Percentiles rank a stretch among this genome's conserved stretches.
phyloP scores from a whole-genome alignment of 2,888 invertebrate species.

The Dilophus febrilis region DNA sequence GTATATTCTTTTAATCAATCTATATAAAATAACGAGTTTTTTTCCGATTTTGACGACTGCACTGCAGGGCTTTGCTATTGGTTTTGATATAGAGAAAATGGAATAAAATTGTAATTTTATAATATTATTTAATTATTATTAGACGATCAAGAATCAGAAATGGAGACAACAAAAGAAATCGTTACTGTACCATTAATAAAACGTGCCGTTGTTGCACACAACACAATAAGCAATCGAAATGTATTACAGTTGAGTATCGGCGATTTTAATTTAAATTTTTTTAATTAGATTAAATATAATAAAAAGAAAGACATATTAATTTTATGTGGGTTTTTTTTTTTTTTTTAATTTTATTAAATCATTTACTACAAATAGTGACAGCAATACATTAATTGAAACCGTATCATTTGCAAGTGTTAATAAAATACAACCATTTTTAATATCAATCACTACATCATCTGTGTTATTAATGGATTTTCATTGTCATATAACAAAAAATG shows the following conservation, averaged over 20 bases:
- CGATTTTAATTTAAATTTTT: slow-evolving; percentile 3
- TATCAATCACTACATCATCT: slow-evolving; percentile 74
- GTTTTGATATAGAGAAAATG: too few species aligned
- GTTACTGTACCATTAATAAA: slow-evolving; percentile 42
- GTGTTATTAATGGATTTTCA: slow-evolving; percentile 82
- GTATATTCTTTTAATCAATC: too few species aligned
- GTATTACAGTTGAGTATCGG: slow-evolving; percentile 50
- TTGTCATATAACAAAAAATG: slow-evolving; percentile 82
- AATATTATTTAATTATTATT: slow-evolving; percentile 12
- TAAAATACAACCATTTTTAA: slow-evolving; percentile 82
- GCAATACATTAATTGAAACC: slow-evolving; percentile 76
- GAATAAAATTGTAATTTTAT: not conserved
- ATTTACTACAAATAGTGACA: slow-evolving; percentile 47
- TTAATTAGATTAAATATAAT: too few species aligned
- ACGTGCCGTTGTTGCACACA: slow-evolving; percentile 56
- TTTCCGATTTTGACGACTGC: too few species aligned
- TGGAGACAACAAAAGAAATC: slow-evolving; percentile 41
- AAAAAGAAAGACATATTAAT: too few species aligned
- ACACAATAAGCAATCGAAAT: slow-evolving; percentile 55
- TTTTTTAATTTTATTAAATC: not conserved
- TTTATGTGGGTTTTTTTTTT: too few species aligned
- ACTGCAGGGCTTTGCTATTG: too few species aligned
- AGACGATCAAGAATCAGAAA: slow-evolving; percentile 42
- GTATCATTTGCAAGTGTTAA: slow-evolving; percentile 74
- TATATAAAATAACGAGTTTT: not conserved